Evolutionary conservation across 2,888 invertebrate genomes (phyloP).

Genomic region (Entomobrya multifasciata): DNA sequence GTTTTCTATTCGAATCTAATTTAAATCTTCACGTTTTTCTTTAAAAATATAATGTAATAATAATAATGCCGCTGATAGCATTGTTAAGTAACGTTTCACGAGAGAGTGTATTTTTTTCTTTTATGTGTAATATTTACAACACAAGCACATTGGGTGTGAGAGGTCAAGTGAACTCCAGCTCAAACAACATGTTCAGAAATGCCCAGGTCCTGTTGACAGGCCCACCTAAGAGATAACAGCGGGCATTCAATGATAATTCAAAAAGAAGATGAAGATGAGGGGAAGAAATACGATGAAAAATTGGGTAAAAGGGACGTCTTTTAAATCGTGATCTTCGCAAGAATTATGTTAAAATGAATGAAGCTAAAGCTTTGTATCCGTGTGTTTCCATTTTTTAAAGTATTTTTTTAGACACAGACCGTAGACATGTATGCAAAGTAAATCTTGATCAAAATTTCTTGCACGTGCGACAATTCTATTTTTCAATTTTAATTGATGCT

Average conservation of each 20-base stretch:
- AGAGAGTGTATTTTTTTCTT: slow-evolving; percentile 26
- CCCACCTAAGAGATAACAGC: slow-evolving; percentile 80
- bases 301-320: slow-evolving; percentile 75
- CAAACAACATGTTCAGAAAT: slow-evolving; percentile 68
- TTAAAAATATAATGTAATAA: slow-evolving; percentile 6
- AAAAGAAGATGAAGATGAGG: slow-evolving; percentile 70
- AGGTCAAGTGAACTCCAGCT: slow-evolving; percentile 74
- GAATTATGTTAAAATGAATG: slow-evolving; percentile 24
- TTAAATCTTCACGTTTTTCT: slow-evolving; percentile 64
- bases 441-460: no score
- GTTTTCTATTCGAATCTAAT: slow-evolving; percentile 58
- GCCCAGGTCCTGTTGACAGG: slow-evolving; percentile 78
- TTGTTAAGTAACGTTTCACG: slow-evolving; percentile 38
- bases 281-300: slow-evolving; percentile 78
- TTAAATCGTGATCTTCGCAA: slow-evolving; percentile 76
- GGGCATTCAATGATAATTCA: slow-evolving; percentile 77
- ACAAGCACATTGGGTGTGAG: slow-evolving; percentile 73
- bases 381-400: no score
- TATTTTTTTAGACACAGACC: no score
- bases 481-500: no score
- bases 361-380: no score
- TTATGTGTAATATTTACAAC: slow-evolving; percentile 14
- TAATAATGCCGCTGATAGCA: neutral
- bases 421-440: no score
- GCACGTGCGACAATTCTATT: no score